phyloP scores from a whole-genome alignment of 2,888 invertebrate genomes.

The Euplagia quadripunctaria region DNA sequence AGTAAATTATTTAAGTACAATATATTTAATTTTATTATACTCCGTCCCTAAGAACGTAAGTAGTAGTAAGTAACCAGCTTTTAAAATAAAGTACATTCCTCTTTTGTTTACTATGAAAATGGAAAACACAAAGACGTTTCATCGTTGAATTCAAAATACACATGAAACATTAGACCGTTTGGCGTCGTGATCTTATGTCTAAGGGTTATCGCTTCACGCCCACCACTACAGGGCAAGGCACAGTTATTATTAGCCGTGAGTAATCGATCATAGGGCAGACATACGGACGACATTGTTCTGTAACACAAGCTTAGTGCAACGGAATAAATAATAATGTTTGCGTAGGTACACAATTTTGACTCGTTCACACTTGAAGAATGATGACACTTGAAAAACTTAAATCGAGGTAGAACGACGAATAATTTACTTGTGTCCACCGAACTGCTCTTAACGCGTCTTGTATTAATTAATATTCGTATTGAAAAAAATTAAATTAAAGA shows the following conservation, averaged over 20 bases:
- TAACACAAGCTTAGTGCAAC: not conserved
- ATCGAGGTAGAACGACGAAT: not conserved
- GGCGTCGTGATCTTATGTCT: slow-evolving; percentile 71
- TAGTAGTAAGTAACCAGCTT: not conserved
- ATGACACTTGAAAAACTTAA: not conserved
- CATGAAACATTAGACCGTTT: slow-evolving; percentile 67
- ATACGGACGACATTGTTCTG: slow-evolving; percentile 51
- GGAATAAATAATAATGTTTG: not conserved
- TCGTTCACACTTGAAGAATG: not conserved
- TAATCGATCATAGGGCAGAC: slow-evolving; percentile 63
- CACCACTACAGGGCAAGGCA: slow-evolving; percentile 49
- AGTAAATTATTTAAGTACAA: no score
- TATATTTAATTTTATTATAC: not conserved
- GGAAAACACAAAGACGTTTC: slow-evolving; percentile 40
- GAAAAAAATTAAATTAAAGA: not conserved
- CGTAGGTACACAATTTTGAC: not conserved
- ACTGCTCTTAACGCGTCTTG: not conserved
- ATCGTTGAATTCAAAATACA: slow-evolving; percentile 40
- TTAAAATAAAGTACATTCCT: not conserved
- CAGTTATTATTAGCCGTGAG: slow-evolving; percentile 63
- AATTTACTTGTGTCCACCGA: not conserved
- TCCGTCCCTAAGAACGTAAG: not conserved
- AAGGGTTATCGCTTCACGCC: slow-evolving; percentile 74
- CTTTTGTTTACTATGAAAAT: slow-evolving; percentile 43
- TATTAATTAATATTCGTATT: not conserved